Conservation (phyloP, 1,140 invertebrate genomes). For the Pseudomyrmex pallidus region DNA sequence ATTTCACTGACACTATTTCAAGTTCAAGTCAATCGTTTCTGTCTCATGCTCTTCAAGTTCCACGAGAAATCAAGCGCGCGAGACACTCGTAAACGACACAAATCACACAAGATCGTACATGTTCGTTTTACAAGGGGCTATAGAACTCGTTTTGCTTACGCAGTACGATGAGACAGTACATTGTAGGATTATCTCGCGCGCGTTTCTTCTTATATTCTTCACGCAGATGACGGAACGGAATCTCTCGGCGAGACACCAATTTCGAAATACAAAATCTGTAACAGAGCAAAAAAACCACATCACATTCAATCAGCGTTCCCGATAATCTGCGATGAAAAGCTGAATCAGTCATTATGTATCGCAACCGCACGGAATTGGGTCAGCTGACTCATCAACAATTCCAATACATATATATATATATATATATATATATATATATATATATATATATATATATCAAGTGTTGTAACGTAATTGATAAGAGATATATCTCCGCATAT, state of each 20-base stretch:
- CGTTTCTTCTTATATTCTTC: constrained; percentile 15
- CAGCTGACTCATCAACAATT: constrained; percentile 13
- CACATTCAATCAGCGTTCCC: background rate
- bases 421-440: background rate
- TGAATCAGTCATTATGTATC: constrained; percentile 20
- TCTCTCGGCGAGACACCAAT: background rate
- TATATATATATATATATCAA: background rate
- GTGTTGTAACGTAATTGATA: background rate
- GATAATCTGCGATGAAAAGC: constrained; percentile 12
- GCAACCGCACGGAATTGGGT: background rate
- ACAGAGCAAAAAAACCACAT: constrained; percentile 24
- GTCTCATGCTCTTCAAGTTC: constrained; percentile 4
- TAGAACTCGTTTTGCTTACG: background rate
- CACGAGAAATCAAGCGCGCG: background rate
- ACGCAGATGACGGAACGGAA: background rate
- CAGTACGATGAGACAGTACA: background rate
- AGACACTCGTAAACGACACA: constrained; percentile 46
- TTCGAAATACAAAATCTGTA: constrained; percentile 30
- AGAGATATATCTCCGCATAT: background rate
- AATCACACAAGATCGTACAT: constrained; percentile 12
- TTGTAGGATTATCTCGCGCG: background rate
- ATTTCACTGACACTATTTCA: constrained; percentile 61
- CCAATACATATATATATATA: background rate
- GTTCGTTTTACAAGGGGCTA: background rate
- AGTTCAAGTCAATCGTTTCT: background rate